A percentile compares a stretch with the other conserved stretches of the same genome.
phyloP scores from a whole-genome alignment of 2,113 vertebrate species.

The Physeter macrocephalus region DNA sequence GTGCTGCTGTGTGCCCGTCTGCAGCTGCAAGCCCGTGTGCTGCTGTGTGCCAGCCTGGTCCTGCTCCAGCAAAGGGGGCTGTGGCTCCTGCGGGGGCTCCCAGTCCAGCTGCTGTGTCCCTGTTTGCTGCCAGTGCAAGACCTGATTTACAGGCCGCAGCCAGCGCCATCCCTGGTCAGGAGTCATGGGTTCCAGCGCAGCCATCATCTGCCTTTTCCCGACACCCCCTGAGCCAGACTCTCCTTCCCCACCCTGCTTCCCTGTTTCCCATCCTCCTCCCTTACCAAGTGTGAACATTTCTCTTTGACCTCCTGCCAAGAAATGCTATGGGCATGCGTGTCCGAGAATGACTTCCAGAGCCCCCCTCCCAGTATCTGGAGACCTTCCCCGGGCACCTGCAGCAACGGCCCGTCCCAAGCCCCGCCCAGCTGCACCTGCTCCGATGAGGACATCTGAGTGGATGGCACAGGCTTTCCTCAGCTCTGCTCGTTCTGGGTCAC shows the following conservation, averaged over 20 bases:
- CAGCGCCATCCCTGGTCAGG: no score
- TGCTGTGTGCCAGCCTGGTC: not conserved
- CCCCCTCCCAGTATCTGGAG: not conserved
- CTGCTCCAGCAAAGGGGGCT: not conserved
- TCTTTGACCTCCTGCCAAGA: not conserved
- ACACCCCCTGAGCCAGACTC: not conserved
- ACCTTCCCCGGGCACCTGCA: not conserved
- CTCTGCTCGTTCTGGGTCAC: not conserved
- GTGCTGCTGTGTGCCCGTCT: not conserved
- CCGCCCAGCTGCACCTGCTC: not conserved
- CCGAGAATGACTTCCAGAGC: no score
- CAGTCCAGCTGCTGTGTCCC: not conserved
- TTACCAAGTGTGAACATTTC: not conserved
- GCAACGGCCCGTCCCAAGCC: not conserved
- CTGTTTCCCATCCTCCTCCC: not conserved
- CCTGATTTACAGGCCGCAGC: not conserved
- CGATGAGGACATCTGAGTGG: not conserved
- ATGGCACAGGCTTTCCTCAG: not conserved
- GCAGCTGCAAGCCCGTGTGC: not conserved
- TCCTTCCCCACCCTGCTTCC: rapidly evolving
- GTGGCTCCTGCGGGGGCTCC: not conserved
- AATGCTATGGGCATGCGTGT: not conserved
- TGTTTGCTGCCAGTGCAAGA: not conserved
- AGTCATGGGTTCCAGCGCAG: not conserved
- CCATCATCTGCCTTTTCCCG: not conserved